Conservation (phyloP, 1,140 invertebrate genomes). For the Magallana ariakensis region DNA sequence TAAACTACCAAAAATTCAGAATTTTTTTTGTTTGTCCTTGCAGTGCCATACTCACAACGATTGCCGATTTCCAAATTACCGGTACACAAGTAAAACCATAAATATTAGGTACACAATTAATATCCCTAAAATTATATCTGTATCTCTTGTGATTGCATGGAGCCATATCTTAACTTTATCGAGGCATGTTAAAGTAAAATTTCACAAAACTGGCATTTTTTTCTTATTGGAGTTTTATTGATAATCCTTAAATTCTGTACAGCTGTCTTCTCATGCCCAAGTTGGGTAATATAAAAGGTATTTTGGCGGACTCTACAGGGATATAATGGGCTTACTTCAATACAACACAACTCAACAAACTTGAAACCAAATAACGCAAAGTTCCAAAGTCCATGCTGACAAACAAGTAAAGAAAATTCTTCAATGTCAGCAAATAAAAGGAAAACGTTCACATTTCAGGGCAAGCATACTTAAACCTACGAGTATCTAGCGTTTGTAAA, state of each 20-base stretch:
- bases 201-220: slow-evolving; percentile 6
- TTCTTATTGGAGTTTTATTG: slow-evolving; percentile 21
- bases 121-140: too few species aligned
- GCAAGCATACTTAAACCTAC: not conserved
- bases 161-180: not conserved
- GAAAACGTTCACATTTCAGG: not conserved
- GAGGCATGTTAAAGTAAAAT: not conserved
- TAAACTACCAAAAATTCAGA: too few species aligned
- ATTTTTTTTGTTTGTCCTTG: too few species aligned
- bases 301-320: not conserved
- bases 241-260: not conserved
- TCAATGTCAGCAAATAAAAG: not conserved
- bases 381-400: not conserved
- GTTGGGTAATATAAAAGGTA: not conserved
- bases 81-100: too few species aligned
- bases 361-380: not conserved
- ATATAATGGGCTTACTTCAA: slow-evolving; percentile 12
- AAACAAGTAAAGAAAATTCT: not conserved
- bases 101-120: too few species aligned
- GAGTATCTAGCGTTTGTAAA: not conserved
- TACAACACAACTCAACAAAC: slow-evolving; percentile 5
- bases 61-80: too few species aligned
- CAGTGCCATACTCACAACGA: too few species aligned
- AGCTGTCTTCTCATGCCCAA: not conserved
- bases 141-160: not conserved